phyloP scores from a whole-genome alignment of 2,797 vertebrate genomes.

The Tamandua tetradactyla region DNA sequence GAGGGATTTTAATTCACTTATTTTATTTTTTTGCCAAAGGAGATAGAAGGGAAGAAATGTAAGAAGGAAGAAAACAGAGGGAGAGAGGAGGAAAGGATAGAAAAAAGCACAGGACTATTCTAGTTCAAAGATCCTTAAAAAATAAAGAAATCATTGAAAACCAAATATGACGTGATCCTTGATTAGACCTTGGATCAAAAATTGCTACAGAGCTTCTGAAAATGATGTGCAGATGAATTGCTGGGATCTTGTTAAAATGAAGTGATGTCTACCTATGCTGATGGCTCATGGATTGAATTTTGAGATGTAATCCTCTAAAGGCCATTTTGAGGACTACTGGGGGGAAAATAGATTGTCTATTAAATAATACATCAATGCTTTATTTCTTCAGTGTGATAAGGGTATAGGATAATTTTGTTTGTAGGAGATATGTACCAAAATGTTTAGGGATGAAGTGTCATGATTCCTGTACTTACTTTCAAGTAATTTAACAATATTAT shows the following conservation, averaged over 20 bases:
- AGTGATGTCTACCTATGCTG: background rate
- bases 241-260: conserved; percentile 11
- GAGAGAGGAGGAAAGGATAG: background rate
- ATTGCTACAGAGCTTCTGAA: background rate
- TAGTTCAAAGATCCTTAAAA: background rate
- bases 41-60: background rate
- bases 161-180: background rate
- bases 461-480: background rate
- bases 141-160: conserved; percentile 4
- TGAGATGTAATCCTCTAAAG: conserved; percentile 24
- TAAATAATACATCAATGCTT: background rate
- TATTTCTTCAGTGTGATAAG: background rate
- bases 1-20: background rate
- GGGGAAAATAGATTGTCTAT: background rate
- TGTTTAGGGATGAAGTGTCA: background rate
- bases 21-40: background rate
- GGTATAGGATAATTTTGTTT: background rate
- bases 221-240: background rate
- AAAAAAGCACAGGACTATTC: background rate
- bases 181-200: conserved; percentile 23
- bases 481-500: background rate
- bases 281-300: background rate
- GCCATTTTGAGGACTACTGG: background rate
- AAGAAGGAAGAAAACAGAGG: background rate
- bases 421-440: background rate